Evolutionary conservation across 2,888 invertebrate species (phyloP).

Genomic region (Campoplex nolae): DNA sequence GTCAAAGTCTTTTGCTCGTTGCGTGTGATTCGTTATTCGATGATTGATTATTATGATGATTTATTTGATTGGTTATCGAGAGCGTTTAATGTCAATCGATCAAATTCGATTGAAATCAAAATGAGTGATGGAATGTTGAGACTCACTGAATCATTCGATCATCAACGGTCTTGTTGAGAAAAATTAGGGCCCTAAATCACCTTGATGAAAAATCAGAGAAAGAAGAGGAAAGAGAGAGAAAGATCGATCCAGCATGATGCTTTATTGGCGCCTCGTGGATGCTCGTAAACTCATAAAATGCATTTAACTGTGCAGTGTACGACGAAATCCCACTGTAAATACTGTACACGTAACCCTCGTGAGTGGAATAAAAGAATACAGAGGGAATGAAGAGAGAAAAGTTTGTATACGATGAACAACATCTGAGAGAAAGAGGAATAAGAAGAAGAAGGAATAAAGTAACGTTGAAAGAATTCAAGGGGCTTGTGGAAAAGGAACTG

Average conservation of each 20-base stretch:
- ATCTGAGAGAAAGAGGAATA: slow-evolving; percentile 6
- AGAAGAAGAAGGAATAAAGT: slow-evolving; percentile 9
- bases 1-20: not conserved
- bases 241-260: slow-evolving; percentile 42
- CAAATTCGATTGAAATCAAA: not conserved
- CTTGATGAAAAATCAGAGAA: not conserved
- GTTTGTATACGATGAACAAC: slow-evolving; percentile 13
- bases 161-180: not conserved
- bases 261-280: slow-evolving; percentile 62
- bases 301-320: slow-evolving; percentile 61
- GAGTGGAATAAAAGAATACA: slow-evolving; percentile 42
- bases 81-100: not conserved
- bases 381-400: not conserved
- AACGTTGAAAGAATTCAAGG: not conserved
- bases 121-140: not conserved
- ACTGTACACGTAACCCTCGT: slow-evolving; percentile 43
- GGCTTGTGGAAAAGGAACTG: slow-evolving; percentile 41
- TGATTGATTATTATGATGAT: not conserved
- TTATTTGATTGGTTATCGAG: not conserved
- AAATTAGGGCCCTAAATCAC: not conserved
- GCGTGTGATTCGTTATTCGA: not conserved
- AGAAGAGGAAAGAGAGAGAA: not conserved
- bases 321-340: slow-evolving; percentile 61
- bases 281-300: slow-evolving; percentile 65
- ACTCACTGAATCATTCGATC: too few relatives aligned